Conservation (phyloP, 2,797 vertebrate genomes). For the Erethizon dorsatum region DNA sequence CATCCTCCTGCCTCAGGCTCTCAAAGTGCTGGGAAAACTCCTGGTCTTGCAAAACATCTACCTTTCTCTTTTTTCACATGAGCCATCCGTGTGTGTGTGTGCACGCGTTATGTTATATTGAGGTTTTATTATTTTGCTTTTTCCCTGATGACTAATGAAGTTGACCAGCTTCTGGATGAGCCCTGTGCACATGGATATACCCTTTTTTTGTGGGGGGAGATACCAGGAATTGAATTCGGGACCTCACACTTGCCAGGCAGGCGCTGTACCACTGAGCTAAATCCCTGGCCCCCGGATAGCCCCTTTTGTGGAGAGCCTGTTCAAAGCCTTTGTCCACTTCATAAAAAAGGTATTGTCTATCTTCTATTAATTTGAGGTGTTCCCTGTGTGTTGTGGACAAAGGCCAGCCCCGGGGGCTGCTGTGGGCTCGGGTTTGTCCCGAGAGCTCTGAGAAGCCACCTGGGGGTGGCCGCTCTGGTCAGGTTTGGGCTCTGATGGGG, state of each 20-base stretch:
- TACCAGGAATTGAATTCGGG: too few species aligned
- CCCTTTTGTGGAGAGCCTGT: background rate
- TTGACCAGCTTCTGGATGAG: background rate
- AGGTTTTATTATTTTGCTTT: constrained; percentile 58
- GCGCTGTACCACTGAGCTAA: too few species aligned
- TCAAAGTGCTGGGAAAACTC: background rate
- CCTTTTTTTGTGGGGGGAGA: too few species aligned
- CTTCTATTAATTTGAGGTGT: background rate
- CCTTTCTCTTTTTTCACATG: background rate
- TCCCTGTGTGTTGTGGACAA: background rate
- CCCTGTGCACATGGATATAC: background rate
- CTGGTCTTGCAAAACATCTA: background rate
- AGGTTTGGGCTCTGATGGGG: background rate
- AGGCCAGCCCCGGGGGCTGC: background rate
- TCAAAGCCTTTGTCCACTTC: background rate
- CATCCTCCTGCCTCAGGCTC: background rate
- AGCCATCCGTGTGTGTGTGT: background rate
- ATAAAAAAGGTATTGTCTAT: background rate
- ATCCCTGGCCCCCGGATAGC: too few species aligned
- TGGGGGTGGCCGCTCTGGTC: background rate
- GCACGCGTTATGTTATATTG: background rate
- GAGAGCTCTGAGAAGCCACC: background rate
- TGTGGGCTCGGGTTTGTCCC: background rate
- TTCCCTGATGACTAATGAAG: constrained; percentile 51
- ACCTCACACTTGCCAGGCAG: too few species aligned